phyloP scores from a whole-genome alignment of 2,888 invertebrate genomes.

The Doris montereyensis region DNA sequence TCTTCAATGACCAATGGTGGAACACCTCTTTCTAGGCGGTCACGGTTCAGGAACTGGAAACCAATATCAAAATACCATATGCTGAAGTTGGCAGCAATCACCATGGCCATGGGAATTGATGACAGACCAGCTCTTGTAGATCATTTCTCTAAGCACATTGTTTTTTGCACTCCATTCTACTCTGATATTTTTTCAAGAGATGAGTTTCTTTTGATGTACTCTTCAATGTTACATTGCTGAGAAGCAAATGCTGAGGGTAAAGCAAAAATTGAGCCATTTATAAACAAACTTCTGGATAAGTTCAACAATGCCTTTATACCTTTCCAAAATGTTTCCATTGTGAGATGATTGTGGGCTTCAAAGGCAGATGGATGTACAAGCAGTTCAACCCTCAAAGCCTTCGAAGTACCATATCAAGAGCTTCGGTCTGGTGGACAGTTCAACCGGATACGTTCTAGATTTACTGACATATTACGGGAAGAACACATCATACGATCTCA shows the following conservation, averaged over 20 bases:
- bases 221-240: neutral
- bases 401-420: conserved; percentile 22
- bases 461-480: conserved; percentile 2
- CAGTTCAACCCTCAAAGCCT: conserved; percentile 25
- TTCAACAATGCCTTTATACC: conserved; percentile 11
- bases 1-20: neutral
- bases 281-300: neutral
- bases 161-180: neutral
- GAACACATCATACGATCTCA: conserved; percentile 10
- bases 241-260: neutral
- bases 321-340: neutral
- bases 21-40: neutral
- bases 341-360: conserved; percentile 28
- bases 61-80: neutral
- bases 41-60: conserved; percentile 1
- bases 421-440: conserved; percentile 1
- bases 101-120: neutral
- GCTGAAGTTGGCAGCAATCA: neutral
- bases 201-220: neutral
- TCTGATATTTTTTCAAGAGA: neutral
- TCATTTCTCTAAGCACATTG: neutral
- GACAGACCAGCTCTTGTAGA: neutral
- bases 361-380: conserved; percentile 14
- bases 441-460: conserved; percentile 14
- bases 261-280: neutral